phyloP scores from a whole-genome alignment of 2,113 vertebrate species.

The Phrynocephalus versicolor region DNA sequence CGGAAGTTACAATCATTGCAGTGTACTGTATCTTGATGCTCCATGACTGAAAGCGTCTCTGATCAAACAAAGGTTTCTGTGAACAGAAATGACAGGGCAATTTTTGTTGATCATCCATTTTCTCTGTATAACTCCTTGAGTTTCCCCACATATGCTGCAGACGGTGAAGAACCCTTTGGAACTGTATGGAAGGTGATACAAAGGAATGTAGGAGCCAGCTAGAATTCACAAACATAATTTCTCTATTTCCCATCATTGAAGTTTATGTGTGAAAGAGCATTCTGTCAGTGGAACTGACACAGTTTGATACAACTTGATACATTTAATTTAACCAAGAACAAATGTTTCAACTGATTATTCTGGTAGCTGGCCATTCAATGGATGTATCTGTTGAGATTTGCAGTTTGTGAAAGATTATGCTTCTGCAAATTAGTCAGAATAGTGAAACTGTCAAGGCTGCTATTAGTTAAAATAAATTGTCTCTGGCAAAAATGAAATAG shows the following conservation, averaged over 20 bases:
- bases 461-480: background rate
- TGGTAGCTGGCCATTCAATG: background rate
- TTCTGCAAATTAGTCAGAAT: background rate
- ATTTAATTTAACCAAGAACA: too few species aligned
- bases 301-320: background rate
- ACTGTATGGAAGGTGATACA: background rate
- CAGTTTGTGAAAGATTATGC: background rate
- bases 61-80: background rate
- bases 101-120: background rate
- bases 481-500: background rate
- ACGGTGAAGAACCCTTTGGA: background rate
- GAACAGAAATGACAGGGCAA: background rate
- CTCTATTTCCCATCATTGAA: background rate
- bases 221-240: background rate
- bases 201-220: background rate
- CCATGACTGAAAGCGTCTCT: background rate
- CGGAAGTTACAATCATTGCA: too few species aligned
- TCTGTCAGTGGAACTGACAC: background rate
- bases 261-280: background rate
- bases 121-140: background rate
- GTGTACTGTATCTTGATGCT: too few species aligned
- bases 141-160: background rate
- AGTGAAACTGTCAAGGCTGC: background rate
- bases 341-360: background rate
- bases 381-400: background rate